These are phyloP conservation scores for Drosophila colorata DNA, from an alignment of 2,888 invertebrate genomes.

Conservation along the genomic window DNA sequence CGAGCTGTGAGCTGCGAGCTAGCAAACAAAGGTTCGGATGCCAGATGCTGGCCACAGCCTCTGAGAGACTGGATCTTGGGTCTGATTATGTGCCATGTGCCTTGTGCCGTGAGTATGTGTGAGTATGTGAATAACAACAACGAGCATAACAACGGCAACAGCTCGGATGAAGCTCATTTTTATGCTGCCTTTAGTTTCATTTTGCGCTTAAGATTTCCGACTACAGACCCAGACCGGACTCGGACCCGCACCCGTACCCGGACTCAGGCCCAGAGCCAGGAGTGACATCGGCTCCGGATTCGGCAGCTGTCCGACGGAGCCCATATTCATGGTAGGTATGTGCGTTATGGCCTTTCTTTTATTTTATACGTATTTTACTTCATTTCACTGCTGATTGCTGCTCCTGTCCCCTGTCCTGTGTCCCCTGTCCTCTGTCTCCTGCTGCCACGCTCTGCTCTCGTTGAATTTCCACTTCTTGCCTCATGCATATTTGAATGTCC, in stretches of 20 bases:
- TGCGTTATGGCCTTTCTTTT: slow-evolving; percentile 64
- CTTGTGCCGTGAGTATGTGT: slow-evolving; percentile 8
- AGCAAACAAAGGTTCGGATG: slow-evolving; percentile 25
- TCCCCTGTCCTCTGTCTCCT: background rate
- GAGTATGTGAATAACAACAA: slow-evolving; percentile 27
- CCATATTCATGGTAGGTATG: slow-evolving; percentile 52
- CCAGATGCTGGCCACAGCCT: slow-evolving; percentile 31
- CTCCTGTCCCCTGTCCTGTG: slow-evolving; percentile 5
- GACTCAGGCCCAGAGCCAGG: slow-evolving; percentile 3
- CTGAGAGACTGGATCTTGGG: slow-evolving; percentile 43
- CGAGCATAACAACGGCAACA: slow-evolving; percentile 16
- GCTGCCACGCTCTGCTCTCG: background rate
- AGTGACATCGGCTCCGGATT: slow-evolving; percentile 4
- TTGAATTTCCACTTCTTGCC: slow-evolving; percentile 48
- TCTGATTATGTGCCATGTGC: slow-evolving; percentile 56
- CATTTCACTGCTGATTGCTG: slow-evolving; percentile 63
- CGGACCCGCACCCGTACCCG: slow-evolving; percentile 1
- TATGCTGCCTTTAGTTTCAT: slow-evolving; percentile 49
- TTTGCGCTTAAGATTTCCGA: slow-evolving; percentile 47
- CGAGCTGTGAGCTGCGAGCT: slow-evolving; percentile 21
- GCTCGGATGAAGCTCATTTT: slow-evolving; percentile 49
- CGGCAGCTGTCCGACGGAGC: slow-evolving; percentile 19
- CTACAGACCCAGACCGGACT: slow-evolving; percentile 10
- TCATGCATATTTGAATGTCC: slow-evolving; percentile 80
- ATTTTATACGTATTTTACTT: slow-evolving; percentile 72